Percentiles rank a stretch among this genome's conserved stretches.
Conservation (phyloP, 2,113 vertebrate species). For the Apteryx mantelli region DNA sequence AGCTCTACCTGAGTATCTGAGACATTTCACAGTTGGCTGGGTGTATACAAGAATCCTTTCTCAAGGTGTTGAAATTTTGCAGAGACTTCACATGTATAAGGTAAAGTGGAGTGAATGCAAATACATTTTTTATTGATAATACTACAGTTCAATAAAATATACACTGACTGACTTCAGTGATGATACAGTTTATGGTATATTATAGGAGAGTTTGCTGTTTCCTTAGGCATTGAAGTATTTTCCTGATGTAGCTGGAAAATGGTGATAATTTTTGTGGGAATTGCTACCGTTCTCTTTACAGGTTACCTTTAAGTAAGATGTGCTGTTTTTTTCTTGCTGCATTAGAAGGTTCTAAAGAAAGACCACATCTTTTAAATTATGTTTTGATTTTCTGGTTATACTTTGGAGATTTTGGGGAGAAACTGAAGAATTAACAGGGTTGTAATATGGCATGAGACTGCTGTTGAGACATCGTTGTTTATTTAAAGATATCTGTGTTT, state of each 20-base stretch:
- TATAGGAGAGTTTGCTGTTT: not conserved
- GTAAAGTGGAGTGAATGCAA: slow-evolving; percentile 61
- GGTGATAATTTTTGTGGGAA: not conserved
- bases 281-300: not conserved
- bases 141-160: not conserved
- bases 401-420: not conserved
- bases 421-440: not conserved
- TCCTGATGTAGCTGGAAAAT: not conserved
- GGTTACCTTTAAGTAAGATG: not conserved
- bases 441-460: not conserved
- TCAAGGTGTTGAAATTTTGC: slow-evolving; percentile 90
- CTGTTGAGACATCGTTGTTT: not conserved
- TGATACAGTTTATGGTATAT: not conserved
- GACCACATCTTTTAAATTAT: not conserved
- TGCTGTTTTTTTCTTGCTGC: not conserved
- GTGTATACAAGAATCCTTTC: slow-evolving; percentile 88
- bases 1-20: slow-evolving; percentile 86
- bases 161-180: not conserved
- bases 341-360: not conserved
- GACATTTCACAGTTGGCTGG: slow-evolving; percentile 92
- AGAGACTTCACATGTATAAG: slow-evolving; percentile 90
- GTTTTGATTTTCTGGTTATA: not conserved
- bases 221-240: not conserved
- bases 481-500: not conserved
- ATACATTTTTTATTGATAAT: not conserved